Evolutionary conservation across 1,140 invertebrate genomes (phyloP).

Genomic region (Bombus confusus): DNA sequence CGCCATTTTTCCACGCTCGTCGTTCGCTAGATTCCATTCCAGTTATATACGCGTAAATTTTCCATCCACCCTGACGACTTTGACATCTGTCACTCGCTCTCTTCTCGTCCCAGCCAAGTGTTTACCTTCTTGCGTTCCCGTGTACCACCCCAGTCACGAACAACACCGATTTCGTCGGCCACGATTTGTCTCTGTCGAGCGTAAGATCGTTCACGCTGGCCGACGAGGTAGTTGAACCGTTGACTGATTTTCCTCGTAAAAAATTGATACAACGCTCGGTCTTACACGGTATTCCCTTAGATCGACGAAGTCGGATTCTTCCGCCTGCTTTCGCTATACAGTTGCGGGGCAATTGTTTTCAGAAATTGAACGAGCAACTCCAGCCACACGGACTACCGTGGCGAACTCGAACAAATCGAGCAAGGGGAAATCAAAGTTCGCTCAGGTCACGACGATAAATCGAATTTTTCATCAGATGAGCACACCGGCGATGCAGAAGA

Average conservation of each 20-base stretch:
- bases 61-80: background rate
- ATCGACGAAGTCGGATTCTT: background rate
- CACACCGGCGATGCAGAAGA: slow-evolving; percentile 78
- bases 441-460: slow-evolving; percentile 70
- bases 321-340: background rate
- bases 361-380: slow-evolving; percentile 85
- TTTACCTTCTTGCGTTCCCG: too few species aligned
- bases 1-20: background rate
- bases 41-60: background rate
- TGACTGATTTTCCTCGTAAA: background rate
- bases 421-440: slow-evolving; percentile 70
- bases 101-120: too few species aligned
- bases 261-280: background rate
- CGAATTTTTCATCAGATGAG: slow-evolving; percentile 73
- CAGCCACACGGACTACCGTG: slow-evolving; percentile 83
- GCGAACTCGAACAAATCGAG: slow-evolving; percentile 74
- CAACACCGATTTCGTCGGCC: background rate
- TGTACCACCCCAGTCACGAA: too few species aligned
- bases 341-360: slow-evolving; percentile 53
- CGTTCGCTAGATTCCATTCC: background rate
- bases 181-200: background rate
- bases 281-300: background rate
- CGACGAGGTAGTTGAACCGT: background rate
- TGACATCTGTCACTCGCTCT: too few species aligned
- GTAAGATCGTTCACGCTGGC: too few species aligned